A percentile compares a stretch with the other conserved stretches of the same genome.
phyloP scores from a whole-genome alignment of 2,888 invertebrate species.

The Watsonalla cultraria region DNA sequence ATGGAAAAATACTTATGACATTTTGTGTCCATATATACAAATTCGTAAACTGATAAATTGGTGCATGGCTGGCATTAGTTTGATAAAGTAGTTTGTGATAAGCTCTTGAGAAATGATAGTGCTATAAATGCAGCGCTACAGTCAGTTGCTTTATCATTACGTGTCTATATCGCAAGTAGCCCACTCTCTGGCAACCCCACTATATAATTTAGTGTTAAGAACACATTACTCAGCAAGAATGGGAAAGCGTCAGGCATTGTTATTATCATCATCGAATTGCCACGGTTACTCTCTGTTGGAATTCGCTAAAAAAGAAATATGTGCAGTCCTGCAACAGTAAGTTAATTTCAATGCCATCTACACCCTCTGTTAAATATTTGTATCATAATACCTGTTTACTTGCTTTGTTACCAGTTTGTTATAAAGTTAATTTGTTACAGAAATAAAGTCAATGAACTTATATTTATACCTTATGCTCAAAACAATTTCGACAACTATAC shows the following conservation, averaged over 20 bases:
- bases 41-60: too few species aligned
- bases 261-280: slow-evolving; percentile 84
- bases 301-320: slow-evolving; percentile 82
- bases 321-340: slow-evolving; percentile 79
- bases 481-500: slow-evolving; percentile 83
- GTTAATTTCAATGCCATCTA: slow-evolving; percentile 18
- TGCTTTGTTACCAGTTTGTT: too few species aligned
- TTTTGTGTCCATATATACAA: too few species aligned
- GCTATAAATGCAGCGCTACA: slow-evolving; percentile 1
- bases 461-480: slow-evolving; percentile 88
- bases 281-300: slow-evolving; percentile 82
- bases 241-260: slow-evolving; percentile 69
- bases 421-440: slow-evolving; percentile 46
- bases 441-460: slow-evolving; percentile 79
- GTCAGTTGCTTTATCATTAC: slow-evolving; percentile 9
- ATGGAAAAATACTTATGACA: too few species aligned
- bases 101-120: background rate
- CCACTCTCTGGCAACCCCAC: too few species aligned
- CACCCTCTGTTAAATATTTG: background rate
- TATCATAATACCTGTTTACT: background rate
- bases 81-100: too few species aligned
- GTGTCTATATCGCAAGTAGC: too few species aligned
- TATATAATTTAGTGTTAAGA: background rate
- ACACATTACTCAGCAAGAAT: background rate
- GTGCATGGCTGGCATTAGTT: too few species aligned